These are phyloP conservation scores for Macrotus californicus DNA, from an alignment of 2,113 vertebrate genomes.

Conservation along the genomic window DNA sequence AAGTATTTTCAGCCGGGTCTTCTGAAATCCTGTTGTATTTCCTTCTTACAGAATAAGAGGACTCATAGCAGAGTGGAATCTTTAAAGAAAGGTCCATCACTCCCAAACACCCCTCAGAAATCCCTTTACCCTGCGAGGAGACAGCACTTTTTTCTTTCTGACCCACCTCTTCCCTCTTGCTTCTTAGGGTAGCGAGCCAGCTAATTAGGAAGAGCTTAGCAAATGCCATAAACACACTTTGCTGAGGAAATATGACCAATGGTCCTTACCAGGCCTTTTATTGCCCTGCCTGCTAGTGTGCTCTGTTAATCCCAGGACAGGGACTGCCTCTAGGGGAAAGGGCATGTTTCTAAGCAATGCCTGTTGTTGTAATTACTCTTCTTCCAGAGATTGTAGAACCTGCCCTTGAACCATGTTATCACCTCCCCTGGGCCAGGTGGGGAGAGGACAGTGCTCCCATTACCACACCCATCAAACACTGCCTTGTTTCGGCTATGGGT, in stretches of 20 bases:
- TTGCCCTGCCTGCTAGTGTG: background rate
- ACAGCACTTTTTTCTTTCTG: background rate
- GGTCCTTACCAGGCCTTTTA: background rate
- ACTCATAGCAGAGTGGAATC: background rate
- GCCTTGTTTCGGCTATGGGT: background rate
- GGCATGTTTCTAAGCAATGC: background rate
- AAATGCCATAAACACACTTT: background rate
- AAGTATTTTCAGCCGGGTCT: constrained; percentile 72
- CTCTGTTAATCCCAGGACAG: background rate
- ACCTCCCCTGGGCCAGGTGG: background rate
- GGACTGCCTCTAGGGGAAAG: background rate
- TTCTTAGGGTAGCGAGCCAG: background rate
- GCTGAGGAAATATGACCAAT: background rate
- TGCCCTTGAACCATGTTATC: background rate
- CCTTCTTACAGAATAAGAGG: background rate
- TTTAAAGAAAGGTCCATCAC: background rate
- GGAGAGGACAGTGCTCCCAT: background rate
- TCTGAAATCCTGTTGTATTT: constrained; percentile 41
- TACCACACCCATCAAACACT: background rate
- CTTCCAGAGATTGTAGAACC: background rate
- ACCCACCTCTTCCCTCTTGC: background rate
- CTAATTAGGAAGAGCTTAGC: background rate
- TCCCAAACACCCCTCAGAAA: background rate
- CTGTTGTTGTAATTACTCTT: background rate
- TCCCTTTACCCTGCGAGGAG: background rate